Base-by-base conservation (phyloP, 2,888 invertebrate species). In the Dynastes hyllus region DNA sequence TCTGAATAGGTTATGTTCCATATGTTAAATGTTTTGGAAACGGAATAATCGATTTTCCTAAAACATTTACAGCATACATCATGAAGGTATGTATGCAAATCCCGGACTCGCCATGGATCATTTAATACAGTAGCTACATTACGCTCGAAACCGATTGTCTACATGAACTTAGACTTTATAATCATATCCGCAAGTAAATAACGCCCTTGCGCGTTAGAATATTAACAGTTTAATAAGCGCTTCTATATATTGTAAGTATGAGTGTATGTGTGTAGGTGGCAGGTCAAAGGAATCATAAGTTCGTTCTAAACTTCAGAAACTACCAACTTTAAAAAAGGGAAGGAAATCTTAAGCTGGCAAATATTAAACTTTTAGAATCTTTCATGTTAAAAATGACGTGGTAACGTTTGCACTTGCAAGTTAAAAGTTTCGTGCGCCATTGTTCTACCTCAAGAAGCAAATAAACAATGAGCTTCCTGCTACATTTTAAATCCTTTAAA, bases 11-110 rank as follows among this genome's bases (percentile, higher is more conserved):
- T 22, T 50, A 67, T 67, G 45, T 8, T 50, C 22, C 16, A 67
- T 22, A 13, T 45, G 73, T 16, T 73, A 73, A 40, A 73, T 40
- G 73, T 73, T 73, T 71, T 58, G 73, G 73, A 73, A 73, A 73
- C 51, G 55, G 16, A 73, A 58, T 58, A 58, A 73, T 73, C 58
- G 73, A 58, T 73, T 58, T 58, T 58, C 58, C 40, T 61, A 58
- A 73, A 73, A 58, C 73, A 61, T 58, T 73, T 70, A 58, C 55
- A 58, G 16, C 55, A 16, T 22, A 58, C 9, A 58, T 58, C 22
- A 63, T 63, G 11, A 29, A 27, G 13, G 29, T 32, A n/a, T 37
- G 63, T 63, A 63, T 63, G 63, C 63, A 63, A 63, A 63, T 63
- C 13, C 32, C 11, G 29, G 6, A 5, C 32, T 29, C 32, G 6